Evolutionary conservation across 2,113 vertebrate genomes (phyloP), one percentile per base, ranked within the genome.

Genomic region (Lophochroa leadbeateri): DNA sequence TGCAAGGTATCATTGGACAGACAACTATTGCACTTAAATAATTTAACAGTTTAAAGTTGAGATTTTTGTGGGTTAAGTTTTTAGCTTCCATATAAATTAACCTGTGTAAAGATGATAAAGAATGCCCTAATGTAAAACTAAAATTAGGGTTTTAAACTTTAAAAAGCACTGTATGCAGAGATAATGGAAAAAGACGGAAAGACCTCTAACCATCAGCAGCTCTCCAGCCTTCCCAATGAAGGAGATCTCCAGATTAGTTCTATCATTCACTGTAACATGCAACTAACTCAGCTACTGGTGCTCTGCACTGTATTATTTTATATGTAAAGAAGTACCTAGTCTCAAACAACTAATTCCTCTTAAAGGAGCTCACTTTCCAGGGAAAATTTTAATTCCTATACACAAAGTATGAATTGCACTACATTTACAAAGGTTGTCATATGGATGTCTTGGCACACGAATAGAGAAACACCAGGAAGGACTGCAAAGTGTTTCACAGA

Each of bases 201-300:
- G 19, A 76, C 13, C 74, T 71, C 75, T 19, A 65, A 4, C 11
- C 3, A 3, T 25, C 15, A 68, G 14, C 13, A 10, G 5, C 47
- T 47, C 44, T 70, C 20, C 21, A 50, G 37, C 6, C 28, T 44
- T 86, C 14, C 15, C 7, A 9, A n/a, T 17, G 3, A 35, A 75
- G 16, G 37, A n/a, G 5, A 82, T 28, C 21, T 72, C 17, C 35
- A 69, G 21, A 57, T 74, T 44, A 60, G 68, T 49, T 86, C 31
- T 35, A 53, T 11, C 1, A 0, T n/a, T 53, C 19, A 28, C 29
- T n/a, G 1, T 6, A 47, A 64, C 20, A 14, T 2, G 5, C 5
- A 35, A 35, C 50, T 77, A 60, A 83, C 16, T 12, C 57, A 76
- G 18, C 12, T 43, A 33, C 52, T 50, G 11, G 35, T 61, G 49